Conservation (phyloP, 2,113 vertebrate genomes). For the Hiodon alosoides region DNA sequence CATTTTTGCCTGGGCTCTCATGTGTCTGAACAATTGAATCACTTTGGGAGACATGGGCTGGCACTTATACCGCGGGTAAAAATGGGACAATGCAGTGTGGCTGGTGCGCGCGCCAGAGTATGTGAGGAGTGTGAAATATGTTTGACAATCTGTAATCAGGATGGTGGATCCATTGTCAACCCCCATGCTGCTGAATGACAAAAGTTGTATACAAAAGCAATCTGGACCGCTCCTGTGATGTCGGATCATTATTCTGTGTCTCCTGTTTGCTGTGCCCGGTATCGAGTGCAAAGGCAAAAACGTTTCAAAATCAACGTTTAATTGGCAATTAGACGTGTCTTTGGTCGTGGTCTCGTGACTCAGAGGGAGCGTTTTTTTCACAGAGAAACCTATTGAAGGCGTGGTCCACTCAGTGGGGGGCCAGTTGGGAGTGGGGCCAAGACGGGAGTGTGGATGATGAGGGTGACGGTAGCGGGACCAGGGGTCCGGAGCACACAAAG, state of each 20-base stretch:
- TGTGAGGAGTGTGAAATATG: neutral
- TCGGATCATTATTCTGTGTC: neutral
- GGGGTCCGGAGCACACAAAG: neutral
- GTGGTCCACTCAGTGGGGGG: neutral
- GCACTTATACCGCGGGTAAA: neutral
- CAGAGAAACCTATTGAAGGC: neutral
- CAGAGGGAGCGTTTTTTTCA: neutral
- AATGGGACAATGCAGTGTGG: neutral
- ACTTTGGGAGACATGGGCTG: conserved; percentile 7
- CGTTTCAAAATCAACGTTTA: too few species aligned
- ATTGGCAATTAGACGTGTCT: too few species aligned
- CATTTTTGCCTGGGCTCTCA: conserved; percentile 3
- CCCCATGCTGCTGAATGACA: neutral
- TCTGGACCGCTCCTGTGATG: neutral
- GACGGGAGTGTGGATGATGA: neutral
- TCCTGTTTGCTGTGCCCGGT: neutral
- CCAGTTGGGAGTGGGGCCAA: neutral
- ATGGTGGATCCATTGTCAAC: neutral
- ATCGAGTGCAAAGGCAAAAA: too few species aligned
- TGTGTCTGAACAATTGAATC: conserved; percentile 11
- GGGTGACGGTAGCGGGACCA: neutral
- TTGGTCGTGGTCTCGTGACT: too few species aligned
- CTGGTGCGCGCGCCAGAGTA: neutral
- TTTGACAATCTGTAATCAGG: neutral
- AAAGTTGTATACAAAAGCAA: neutral